phyloP scores from a whole-genome alignment of 2,797 vertebrate genomes.

The Euphonia xanthogaster region DNA sequence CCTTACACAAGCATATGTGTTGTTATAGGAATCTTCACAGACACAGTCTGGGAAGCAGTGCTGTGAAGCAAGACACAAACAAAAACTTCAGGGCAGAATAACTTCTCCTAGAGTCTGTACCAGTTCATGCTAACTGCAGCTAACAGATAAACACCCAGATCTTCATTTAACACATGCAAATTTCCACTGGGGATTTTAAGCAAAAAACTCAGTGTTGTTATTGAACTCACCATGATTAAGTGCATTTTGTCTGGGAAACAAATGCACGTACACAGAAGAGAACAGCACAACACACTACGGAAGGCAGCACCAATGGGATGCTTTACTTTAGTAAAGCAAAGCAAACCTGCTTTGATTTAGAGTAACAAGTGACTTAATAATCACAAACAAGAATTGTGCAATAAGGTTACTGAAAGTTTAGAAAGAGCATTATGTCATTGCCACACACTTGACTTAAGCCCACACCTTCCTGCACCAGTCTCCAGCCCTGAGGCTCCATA shows the following conservation, averaged over 20 bases:
- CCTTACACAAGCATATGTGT: slow-evolving; percentile 95
- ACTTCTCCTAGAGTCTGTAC: background rate
- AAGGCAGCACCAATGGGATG: background rate
- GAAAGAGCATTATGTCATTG: background rate
- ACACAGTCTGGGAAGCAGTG: slow-evolving; percentile 98
- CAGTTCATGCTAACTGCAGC: background rate
- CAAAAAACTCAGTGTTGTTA: background rate
- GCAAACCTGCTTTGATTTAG: background rate
- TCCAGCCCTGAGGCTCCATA: background rate
- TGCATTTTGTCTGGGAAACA: background rate
- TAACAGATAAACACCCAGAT: background rate
- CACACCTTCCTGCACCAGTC: background rate
- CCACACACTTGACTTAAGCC: background rate
- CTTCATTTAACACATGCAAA: background rate
- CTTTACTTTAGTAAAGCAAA: background rate
- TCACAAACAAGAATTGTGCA: background rate
- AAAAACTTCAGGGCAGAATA: background rate
- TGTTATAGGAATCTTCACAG: slow-evolving; percentile 95
- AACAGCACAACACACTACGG: background rate
- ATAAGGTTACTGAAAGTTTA: background rate
- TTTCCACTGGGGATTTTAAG: background rate
- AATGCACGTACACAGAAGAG: background rate
- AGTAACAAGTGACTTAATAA: background rate
- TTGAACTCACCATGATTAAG: background rate
- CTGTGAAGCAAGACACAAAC: slow-evolving; percentile 65